Conservation (phyloP, 2,113 vertebrate species). For the Nibea albiflora region DNA sequence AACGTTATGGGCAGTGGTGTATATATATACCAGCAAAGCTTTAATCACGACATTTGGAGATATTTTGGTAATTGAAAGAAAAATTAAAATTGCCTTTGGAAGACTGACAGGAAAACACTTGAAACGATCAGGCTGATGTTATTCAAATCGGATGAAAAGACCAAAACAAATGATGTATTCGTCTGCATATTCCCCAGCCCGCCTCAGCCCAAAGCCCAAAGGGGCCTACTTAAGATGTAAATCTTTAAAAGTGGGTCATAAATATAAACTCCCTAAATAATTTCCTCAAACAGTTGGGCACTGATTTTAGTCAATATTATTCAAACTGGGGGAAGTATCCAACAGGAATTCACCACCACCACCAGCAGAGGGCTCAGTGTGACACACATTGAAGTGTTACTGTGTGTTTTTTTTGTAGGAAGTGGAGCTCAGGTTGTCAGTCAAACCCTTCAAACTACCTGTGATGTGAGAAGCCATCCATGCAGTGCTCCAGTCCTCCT, state of each 20-base stretch:
- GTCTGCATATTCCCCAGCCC: not conserved
- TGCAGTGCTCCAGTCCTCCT: not conserved
- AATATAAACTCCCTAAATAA: not conserved
- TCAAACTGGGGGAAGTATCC: not conserved
- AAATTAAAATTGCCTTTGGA: not conserved
- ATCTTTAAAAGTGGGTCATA: not conserved
- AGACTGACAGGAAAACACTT: not conserved
- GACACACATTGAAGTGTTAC: not conserved
- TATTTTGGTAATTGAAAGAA: not conserved
- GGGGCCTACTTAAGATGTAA: not conserved
- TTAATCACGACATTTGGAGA: not conserved
- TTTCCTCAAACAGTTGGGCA: not conserved
- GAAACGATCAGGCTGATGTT: not conserved
- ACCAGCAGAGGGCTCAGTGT: slow-evolving; percentile 12
- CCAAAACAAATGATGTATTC: not conserved
- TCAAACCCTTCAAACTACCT: not conserved
- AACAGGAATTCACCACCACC: not conserved
- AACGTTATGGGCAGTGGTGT: too few relatives aligned
- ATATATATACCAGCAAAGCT: not conserved
- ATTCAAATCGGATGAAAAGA: too few relatives aligned
- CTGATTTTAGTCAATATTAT: not conserved
- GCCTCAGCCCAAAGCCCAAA: too few relatives aligned
- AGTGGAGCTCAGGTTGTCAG: not conserved
- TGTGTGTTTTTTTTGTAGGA: too few relatives aligned
- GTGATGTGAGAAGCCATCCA: too few relatives aligned